phyloP scores from a whole-genome alignment of 2,113 vertebrate genomes.

The Erythrocebus patas region DNA sequence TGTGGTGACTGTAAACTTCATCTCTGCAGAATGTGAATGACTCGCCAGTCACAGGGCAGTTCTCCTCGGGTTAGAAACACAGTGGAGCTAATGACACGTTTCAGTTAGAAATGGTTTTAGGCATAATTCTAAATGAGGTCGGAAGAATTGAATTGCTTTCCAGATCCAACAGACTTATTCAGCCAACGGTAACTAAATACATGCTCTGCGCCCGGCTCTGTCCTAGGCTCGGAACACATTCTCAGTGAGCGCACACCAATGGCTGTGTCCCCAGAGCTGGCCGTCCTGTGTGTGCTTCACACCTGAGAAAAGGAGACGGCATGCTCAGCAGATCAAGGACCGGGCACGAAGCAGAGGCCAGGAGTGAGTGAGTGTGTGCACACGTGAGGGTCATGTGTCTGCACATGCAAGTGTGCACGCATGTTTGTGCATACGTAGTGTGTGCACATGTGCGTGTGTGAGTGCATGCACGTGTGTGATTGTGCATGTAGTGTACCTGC shows the following conservation, averaged over 20 bases:
- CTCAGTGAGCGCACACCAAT: neutral
- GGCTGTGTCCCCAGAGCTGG: neutral
- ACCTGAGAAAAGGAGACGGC: neutral
- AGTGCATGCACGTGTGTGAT: neutral
- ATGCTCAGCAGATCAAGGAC: neutral
- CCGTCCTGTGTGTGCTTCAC: neutral
- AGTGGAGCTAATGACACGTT: neutral
- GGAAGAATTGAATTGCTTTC: neutral
- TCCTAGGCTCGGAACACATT: neutral
- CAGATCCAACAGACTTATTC: neutral
- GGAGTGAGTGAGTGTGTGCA: neutral
- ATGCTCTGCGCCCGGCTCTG: neutral
- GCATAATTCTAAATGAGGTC: neutral
- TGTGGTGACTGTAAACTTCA: neutral
- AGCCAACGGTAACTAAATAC: neutral
- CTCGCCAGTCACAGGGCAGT: neutral
- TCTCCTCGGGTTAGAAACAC: neutral
- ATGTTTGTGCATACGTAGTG: neutral
- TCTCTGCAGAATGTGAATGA: neutral
- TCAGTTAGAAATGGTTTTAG: neutral
- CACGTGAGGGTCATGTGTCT: too few relatives aligned
- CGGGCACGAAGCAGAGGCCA: neutral
- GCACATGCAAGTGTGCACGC: neutral
- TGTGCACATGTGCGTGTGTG: neutral
- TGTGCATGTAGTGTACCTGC: neutral